A percentile compares a stretch with the other conserved stretches of the same genome.
Evolutionary conservation across 2,888 invertebrate species (phyloP).

Genomic region (Clistopyga incitator): DNA sequence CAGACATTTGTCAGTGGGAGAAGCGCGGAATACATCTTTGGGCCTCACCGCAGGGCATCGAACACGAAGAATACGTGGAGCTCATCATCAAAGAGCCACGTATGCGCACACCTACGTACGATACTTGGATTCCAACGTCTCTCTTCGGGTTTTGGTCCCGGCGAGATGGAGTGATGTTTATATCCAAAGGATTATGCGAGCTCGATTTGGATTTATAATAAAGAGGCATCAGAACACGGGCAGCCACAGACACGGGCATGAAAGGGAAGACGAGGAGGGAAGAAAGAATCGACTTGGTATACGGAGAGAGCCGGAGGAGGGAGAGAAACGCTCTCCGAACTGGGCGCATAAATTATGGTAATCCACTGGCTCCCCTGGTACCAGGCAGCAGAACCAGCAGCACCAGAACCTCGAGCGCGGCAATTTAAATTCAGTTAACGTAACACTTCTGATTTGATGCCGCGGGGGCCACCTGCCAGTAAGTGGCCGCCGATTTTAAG

Average conservation of each 20-base stretch:
- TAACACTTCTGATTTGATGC: constrained; percentile 82
- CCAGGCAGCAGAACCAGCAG: constrained; percentile 40
- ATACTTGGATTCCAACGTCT: not conserved
- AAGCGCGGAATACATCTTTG: constrained; percentile 46
- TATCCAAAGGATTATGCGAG: constrained; percentile 76
- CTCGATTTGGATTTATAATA: constrained; percentile 82
- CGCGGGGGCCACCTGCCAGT: constrained; percentile 79
- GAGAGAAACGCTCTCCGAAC: constrained; percentile 27
- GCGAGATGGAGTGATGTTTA: constrained; percentile 72
- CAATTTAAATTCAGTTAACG: constrained; percentile 83
- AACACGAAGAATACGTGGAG: constrained; percentile 44
- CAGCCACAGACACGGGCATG: constrained; percentile 70
- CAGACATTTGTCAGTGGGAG: constrained; percentile 52
- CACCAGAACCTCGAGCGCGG: constrained; percentile 61
- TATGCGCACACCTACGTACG: constrained; percentile 13
- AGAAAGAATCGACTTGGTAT: constrained; percentile 25
- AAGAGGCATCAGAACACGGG: constrained; percentile 73
- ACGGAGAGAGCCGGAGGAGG: constrained; percentile 22
- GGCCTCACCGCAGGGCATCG: constrained; percentile 58
- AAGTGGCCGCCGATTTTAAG: constrained; percentile 78
- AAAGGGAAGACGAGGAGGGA: constrained; percentile 21
- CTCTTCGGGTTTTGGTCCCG: constrained; percentile 49
- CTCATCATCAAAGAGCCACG: constrained; percentile 10
- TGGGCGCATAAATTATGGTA: constrained; percentile 83
- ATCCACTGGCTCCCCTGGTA: constrained; percentile 72